These are phyloP conservation scores for Glaucopsyche alexis DNA, from an alignment of 2,888 invertebrate species.

Conservation along the genomic window DNA sequence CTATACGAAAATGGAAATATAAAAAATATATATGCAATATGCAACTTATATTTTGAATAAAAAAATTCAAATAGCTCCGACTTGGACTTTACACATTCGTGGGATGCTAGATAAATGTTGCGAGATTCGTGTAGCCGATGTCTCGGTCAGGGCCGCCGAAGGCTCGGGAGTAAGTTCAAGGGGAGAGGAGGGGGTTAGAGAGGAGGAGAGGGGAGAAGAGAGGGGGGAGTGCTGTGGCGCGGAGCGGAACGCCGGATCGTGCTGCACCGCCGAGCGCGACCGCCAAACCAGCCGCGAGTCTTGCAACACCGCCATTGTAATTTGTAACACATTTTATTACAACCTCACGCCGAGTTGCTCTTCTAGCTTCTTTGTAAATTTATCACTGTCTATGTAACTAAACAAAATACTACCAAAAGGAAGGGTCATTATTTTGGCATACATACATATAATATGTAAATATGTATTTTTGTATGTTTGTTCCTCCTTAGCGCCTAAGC, in stretches of 20 bases:
- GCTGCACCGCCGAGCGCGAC: constrained; percentile 78
- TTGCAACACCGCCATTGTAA: constrained; percentile 67
- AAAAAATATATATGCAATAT: not conserved
- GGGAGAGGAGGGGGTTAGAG: constrained; percentile 38
- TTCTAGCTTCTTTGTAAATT: not conserved
- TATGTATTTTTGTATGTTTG: no score
- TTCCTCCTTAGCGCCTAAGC: no score
- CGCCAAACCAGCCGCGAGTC: constrained; percentile 65
- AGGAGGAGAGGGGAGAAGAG: constrained; percentile 49
- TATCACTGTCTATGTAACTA: no score
- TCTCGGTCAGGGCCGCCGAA: constrained; percentile 75
- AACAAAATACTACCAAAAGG: no score
- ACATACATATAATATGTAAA: no score
- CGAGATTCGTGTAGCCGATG: constrained; percentile 62
- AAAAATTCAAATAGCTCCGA: not conserved
- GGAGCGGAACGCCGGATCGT: constrained; percentile 78
- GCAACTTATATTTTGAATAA: not conserved
- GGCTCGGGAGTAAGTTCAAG: constrained; percentile 44
- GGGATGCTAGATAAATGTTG: constrained; percentile 32
- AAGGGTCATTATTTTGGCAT: no score
- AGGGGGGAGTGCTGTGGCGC: constrained; percentile 58
- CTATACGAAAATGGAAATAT: not conserved
- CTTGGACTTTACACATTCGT: not conserved
- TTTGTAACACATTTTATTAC: constrained; percentile 42
- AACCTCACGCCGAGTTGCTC: constrained; percentile 35